phyloP scores from a whole-genome alignment of 2,113 vertebrate species.

The Neolamprologus hecqui region DNA sequence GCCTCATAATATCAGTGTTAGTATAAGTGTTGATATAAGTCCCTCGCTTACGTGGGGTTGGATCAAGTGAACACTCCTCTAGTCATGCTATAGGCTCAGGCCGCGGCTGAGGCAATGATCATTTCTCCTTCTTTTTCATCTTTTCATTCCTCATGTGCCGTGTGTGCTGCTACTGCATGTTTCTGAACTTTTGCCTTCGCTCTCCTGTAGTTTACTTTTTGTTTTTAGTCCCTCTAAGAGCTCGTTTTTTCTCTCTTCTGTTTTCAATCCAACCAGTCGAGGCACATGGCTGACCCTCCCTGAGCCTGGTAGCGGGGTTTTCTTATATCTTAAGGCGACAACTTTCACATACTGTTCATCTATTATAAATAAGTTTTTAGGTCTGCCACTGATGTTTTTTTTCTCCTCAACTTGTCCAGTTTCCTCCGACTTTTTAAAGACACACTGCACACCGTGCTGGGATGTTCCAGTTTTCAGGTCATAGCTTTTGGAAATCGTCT shows the following conservation, averaged over 20 bases:
- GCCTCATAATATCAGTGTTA: no score
- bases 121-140: neutral
- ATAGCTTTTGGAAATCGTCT: neutral
- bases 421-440: neutral
- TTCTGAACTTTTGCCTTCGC: neutral
- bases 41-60: neutral
- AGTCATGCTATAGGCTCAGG: neutral
- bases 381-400: neutral
- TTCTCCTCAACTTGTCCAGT: neutral
- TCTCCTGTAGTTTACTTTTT: neutral
- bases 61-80: neutral
- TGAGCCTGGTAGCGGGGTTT: neutral
- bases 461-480: neutral
- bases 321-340: neutral
- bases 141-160: neutral
- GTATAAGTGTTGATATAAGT: neutral
- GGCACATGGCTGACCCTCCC: neutral
- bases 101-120: neutral
- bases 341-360: neutral
- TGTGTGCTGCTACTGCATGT: neutral
- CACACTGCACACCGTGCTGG: neutral
- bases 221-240: neutral
- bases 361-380: neutral
- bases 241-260: neutral
- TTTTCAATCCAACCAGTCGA: neutral